phyloP scores from a whole-genome alignment of 2,888 invertebrate species.

The Spatulosminthurus flaviceps region DNA sequence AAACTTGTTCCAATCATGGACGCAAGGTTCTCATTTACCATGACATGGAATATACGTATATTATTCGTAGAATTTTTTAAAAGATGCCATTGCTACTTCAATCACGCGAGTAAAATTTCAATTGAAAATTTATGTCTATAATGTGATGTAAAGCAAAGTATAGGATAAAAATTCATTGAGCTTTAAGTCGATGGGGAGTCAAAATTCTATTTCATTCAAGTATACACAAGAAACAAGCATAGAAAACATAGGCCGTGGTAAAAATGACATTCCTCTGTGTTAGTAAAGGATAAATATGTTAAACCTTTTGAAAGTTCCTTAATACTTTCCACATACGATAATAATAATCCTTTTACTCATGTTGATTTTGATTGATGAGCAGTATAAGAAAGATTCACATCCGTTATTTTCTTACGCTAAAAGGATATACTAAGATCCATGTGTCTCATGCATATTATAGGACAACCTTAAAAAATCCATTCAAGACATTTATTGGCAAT shows the following conservation, averaged over 20 bases:
- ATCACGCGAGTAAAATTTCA: background rate
- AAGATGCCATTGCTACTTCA: background rate
- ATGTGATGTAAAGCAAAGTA: too few species aligned
- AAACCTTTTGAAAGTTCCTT: too few species aligned
- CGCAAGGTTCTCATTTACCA: constrained; percentile 36
- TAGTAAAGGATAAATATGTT: background rate
- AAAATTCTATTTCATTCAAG: background rate
- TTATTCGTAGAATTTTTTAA: constrained; percentile 1
- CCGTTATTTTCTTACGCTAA: background rate
- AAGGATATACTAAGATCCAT: too few species aligned
- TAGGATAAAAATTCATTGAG: background rate
- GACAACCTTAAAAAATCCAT: background rate
- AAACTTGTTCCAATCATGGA: constrained; percentile 26
- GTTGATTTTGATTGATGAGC: constrained; percentile 24
- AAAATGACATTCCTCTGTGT: background rate
- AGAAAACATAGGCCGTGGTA: too few species aligned
- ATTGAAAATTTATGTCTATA: background rate
- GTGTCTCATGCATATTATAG: too few species aligned
- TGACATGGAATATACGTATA: constrained; percentile 11
- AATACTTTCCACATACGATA: background rate
- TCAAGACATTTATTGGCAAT: background rate
- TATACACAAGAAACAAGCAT: too few species aligned
- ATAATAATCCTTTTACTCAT: constrained; percentile 2
- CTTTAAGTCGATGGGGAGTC: background rate
- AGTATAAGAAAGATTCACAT: constrained; percentile 5